Base-by-base conservation (phyloP, 1,140 invertebrate species). In the Meteorus sp. region DNA sequence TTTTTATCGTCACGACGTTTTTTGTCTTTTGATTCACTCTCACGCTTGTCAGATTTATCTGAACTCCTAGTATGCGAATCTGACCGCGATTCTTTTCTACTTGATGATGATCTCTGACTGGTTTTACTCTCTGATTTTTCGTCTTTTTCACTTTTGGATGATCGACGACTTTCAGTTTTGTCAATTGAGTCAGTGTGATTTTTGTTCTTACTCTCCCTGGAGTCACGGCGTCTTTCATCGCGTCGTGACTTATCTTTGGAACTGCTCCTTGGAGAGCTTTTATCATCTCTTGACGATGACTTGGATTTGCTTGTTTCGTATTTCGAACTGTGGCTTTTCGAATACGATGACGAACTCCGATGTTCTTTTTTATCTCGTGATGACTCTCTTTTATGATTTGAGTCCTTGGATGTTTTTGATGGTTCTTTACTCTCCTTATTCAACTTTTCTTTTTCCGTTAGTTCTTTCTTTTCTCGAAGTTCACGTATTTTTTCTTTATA, bases 401-500 rank as follows among this genome's bases (percentile, higher is more conserved):
- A 63, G 31, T 75, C 72, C 33, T 52, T 61, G 5, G 35, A 53
- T 1, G 53, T 17, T 51, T 61, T 77, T 35, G 45, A 37, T n/a
- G n/a, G n/a, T 22, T 70, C 69, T 62, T 67, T 78, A 7, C 27
- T 50, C 5, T 72, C 71, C 9, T 71, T 73, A 17, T 56, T 67
- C 25, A 78, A 64, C 62, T 78, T 80, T 52, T 79, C 77, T 22
- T 79, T 80, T 44, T 81, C 77, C 0, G 77, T 79, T 41, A 80
- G 67, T 59, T 81, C 77, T 29, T 78, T 80, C 55, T 81, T 81
- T 22, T 81, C 77, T 3, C 76, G 56, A 7, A 81, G 51, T 41
- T 80, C 77, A 7, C 76, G 63, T 27, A 81, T 81, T 65, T 78
- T 81, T 54, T 81, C 78, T 54, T 81, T 81, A 35, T 81, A 81